Conservation (phyloP, 2,888 invertebrate genomes). For the Automeris io region DNA sequence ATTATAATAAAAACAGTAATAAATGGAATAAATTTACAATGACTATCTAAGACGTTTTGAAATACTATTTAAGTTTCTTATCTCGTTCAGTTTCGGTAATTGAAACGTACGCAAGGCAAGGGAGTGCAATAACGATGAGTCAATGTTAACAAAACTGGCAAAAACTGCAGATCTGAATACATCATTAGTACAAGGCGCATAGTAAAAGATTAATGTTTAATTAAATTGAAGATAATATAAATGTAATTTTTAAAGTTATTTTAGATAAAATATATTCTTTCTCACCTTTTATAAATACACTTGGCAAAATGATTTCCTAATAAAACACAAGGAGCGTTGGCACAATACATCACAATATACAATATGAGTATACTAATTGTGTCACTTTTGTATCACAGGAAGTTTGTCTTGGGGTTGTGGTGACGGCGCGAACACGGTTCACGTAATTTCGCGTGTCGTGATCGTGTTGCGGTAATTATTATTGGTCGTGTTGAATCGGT, state of each 20-base stretch:
- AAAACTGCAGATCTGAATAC: neutral
- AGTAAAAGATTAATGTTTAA: no score
- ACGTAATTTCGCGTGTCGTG: slow-evolving; percentile 23
- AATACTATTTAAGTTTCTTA: slow-evolving; percentile 6
- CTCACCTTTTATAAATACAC: slow-evolving; percentile 51
- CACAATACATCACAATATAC: slow-evolving; percentile 72
- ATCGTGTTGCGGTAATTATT: slow-evolving; percentile 32
- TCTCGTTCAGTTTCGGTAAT: slow-evolving; percentile 2
- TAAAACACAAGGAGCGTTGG: slow-evolving; percentile 58
- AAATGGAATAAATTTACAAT: neutral
- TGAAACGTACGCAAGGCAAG: slow-evolving; percentile 4
- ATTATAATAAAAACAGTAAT: neutral
- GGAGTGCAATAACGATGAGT: slow-evolving; percentile 1
- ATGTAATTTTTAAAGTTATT: neutral
- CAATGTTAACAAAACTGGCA: neutral
- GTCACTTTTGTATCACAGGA: slow-evolving; percentile 44
- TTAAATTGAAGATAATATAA: neutral
- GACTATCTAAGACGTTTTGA: slow-evolving; percentile 2
- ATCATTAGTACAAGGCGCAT: no score
- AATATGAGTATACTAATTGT: slow-evolving; percentile 49
- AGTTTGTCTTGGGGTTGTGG: slow-evolving; percentile 21
- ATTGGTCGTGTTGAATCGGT: slow-evolving; percentile 65
- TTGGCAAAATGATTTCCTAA: slow-evolving; percentile 43
- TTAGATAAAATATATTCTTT: slow-evolving; percentile 6
- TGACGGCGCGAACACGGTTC: slow-evolving; percentile 30